These are phyloP conservation scores for Danio aesculapii DNA, from an alignment of 2,797 vertebrate genomes.

Conservation along the genomic window DNA sequence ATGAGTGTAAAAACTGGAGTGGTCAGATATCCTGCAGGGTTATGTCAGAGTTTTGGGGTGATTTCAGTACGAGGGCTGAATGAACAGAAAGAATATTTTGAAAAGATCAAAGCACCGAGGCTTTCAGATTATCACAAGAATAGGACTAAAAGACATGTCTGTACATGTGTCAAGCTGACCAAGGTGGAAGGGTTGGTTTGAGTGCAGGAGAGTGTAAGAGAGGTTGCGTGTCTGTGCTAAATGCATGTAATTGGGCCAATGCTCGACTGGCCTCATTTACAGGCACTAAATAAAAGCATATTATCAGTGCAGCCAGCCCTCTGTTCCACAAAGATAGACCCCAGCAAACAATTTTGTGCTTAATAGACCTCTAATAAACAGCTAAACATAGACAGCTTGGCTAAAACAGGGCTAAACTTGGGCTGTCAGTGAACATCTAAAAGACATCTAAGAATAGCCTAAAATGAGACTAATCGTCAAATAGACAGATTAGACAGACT, in stretches of 20 bases:
- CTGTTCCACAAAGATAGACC: background rate
- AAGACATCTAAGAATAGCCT: too few relatives aligned
- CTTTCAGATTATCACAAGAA: background rate
- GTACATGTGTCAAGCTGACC: background rate
- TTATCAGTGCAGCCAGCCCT: slow-evolving; percentile 27
- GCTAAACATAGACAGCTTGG: too few relatives aligned
- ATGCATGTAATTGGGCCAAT: slow-evolving; percentile 58
- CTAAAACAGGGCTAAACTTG: too few relatives aligned
- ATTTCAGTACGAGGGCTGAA: background rate
- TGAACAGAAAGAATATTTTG: background rate
- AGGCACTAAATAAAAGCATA: slow-evolving; percentile 54
- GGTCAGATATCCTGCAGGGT: background rate
- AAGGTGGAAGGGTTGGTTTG: background rate
- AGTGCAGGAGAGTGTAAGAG: background rate
- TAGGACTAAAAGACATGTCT: slow-evolving; percentile 5
- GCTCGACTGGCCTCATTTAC: slow-evolving; percentile 54
- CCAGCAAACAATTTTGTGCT: too few relatives aligned
- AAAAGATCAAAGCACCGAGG: background rate
- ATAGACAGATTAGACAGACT: too few relatives aligned
- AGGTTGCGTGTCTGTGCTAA: slow-evolving; percentile 1
- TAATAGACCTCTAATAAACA: too few relatives aligned
- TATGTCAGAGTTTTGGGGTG: background rate
- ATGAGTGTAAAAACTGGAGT: background rate
- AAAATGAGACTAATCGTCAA: too few relatives aligned
- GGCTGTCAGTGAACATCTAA: too few relatives aligned